Percentiles rank a stretch among this genome's conserved stretches.
These are phyloP conservation scores for Entomobrya multifasciata DNA, from an alignment of 2,888 invertebrate genomes.

Conservation along the genomic window DNA sequence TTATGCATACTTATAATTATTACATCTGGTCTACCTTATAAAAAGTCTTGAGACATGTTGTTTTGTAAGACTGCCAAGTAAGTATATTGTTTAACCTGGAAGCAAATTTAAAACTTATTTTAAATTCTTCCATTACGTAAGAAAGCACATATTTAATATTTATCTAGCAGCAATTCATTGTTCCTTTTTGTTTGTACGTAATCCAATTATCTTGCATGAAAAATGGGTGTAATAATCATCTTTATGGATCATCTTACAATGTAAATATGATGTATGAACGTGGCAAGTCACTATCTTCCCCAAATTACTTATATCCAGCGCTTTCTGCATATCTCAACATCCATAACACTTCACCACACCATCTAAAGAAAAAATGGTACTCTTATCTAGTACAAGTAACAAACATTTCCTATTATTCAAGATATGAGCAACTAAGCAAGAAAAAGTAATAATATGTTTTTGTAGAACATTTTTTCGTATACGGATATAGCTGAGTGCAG, in stretches of 20 bases:
- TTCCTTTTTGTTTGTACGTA: slow-evolving; percentile 28
- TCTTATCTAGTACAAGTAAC: not conserved
- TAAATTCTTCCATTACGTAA: not conserved
- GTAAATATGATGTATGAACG: slow-evolving; percentile 34
- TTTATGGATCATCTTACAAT: slow-evolving; percentile 31
- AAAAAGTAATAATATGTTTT: slow-evolving; percentile 7
- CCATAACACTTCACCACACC: no score
- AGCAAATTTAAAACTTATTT: not conserved
- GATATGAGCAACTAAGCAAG: not conserved
- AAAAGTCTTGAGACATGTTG: not conserved
- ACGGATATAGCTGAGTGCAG: not conserved
- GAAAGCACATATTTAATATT: not conserved
- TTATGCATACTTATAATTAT: no score
- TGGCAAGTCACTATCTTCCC: slow-evolving; percentile 34
- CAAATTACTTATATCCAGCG: not conserved
- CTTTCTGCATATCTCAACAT: no score
- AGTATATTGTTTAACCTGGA: not conserved
- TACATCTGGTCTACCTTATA: no score
- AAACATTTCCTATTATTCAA: not conserved
- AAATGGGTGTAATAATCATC: slow-evolving; percentile 56
- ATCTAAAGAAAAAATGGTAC: no score
- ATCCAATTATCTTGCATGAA: slow-evolving; percentile 55
- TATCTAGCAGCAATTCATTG: not conserved
- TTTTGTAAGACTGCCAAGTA: slow-evolving; percentile 41
- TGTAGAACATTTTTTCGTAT: no score